Evolutionary conservation across 2,888 invertebrate genomes (phyloP), one percentile per base, ranked within the genome.

Genomic region (Terebella lapidaria): DNA sequence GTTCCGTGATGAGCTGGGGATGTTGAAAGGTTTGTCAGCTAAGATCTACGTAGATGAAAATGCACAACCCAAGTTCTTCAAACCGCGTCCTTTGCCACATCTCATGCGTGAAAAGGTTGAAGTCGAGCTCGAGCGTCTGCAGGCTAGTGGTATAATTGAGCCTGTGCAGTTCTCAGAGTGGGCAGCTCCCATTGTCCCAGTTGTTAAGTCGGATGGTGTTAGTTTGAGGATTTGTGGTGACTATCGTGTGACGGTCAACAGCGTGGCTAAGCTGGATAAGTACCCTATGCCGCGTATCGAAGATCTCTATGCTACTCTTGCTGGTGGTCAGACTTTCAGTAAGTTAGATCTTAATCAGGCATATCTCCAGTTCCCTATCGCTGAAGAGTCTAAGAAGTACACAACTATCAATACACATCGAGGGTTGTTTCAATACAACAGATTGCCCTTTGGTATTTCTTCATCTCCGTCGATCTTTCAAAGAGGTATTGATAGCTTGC

Each of bases 171-270:
- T 15, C 10, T 35, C 42, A n/a, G 10, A 35, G 42, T 35, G 10
- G 42, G 42, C 42, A 10, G 42, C 42, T 10, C 42, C 42, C n/a
- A n/a, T 35, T 10, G 10, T 69, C 1, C 68, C 65, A 4, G 54
- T 63, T n/a, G 5, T 57, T 18, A 67, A 67, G 51, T 27, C 54
- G 1, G 27, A 57, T 24, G 42, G 55, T n/a, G n/a, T n/a, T n/a
- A 54, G n/a, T 3, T 29, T 63, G 3, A 25, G 60, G 25, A 22
- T 67, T n/a, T 67, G 67, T 55, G 64, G 62, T 2, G 68, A 67
- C n/a, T 35, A 35, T 35, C 10, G n/a, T 15, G n/a, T 35, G n/a
- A 35, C 42, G 10, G 42, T 35, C 42, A 69, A 69, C 46, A 54
- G 29, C 27, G 53, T 29, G 18, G 24, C 57, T 10, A 54, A 52